These are phyloP conservation scores for Peromyscus aztecus DNA, from an alignment of 2,797 vertebrate genomes.

Conservation along the genomic window DNA sequence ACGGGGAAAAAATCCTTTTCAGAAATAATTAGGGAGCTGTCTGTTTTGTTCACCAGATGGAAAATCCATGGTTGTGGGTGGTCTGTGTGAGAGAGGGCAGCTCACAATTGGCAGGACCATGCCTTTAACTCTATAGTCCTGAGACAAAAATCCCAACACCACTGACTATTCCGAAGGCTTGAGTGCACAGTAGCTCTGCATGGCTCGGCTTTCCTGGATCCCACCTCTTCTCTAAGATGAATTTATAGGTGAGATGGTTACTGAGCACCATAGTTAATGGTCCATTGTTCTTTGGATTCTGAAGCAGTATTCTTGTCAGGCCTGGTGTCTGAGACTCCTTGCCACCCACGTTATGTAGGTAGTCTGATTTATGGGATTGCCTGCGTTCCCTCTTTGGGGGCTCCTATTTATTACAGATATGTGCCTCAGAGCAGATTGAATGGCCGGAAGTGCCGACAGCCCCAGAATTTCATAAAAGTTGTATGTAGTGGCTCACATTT, in stretches of 20 bases:
- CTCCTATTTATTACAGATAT: constrained; percentile 80
- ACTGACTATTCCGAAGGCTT: constrained; percentile 85
- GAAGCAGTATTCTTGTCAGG: constrained; percentile 32
- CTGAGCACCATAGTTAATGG: constrained; percentile 9
- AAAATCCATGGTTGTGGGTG: constrained; percentile 91
- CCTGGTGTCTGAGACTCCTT: constrained; percentile 36
- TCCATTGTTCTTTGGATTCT: constrained; percentile 53
- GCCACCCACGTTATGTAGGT: neutral
- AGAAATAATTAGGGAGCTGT: constrained; percentile 93
- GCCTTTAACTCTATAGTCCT: constrained; percentile 90
- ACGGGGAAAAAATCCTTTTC: constrained; percentile 88
- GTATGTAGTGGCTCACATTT: neutral
- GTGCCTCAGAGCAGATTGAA: constrained; percentile 54
- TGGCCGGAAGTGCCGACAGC: constrained; percentile 53
- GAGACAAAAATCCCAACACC: constrained; percentile 89
- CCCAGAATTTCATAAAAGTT: neutral
- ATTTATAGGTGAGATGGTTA: constrained; percentile 68
- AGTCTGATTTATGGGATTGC: constrained; percentile 63
- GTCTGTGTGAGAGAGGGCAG: constrained; percentile 90
- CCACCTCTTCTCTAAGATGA: constrained; percentile 81
- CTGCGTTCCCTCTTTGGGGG: constrained; percentile 53
- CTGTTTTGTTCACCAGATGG: constrained; percentile 93
- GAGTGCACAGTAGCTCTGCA: constrained; percentile 81
- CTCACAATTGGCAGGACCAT: constrained; percentile 90
- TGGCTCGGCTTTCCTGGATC: constrained; percentile 82